These are phyloP conservation scores for Thelaira solivaga DNA, from an alignment of 2,888 invertebrate species.

Conservation along the genomic window DNA sequence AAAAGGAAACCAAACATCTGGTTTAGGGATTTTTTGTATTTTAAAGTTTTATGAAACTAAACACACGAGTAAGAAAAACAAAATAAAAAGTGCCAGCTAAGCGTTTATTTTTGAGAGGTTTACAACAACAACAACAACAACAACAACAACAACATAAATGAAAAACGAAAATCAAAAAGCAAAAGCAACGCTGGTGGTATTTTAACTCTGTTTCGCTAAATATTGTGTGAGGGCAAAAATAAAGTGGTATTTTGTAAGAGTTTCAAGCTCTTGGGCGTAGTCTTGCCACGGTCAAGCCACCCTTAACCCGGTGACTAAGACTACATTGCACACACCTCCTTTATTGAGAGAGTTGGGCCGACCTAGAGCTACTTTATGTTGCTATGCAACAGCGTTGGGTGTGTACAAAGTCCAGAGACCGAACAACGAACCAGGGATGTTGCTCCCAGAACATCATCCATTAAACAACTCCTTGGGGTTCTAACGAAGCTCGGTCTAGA, in stretches of 20 bases:
- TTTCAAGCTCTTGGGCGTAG: background rate
- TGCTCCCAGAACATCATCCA: too few relatives aligned
- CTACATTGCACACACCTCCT: too few relatives aligned
- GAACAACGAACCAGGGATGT: too few relatives aligned
- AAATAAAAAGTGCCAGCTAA: slow-evolving; percentile 58
- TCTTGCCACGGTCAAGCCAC: too few relatives aligned
- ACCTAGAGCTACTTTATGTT: too few relatives aligned
- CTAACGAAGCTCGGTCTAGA: too few relatives aligned
- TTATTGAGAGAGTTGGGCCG: too few relatives aligned
- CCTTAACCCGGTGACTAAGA: too few relatives aligned
- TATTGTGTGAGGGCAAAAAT: slow-evolving; percentile 22
- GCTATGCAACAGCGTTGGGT: too few relatives aligned
- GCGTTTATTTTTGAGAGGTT: slow-evolving; percentile 34
- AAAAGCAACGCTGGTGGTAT: slow-evolving; percentile 62
- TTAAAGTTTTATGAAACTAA: slow-evolving; percentile 36
- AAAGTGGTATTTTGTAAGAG: background rate
- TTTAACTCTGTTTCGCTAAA: slow-evolving; percentile 49
- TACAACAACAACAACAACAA: background rate
- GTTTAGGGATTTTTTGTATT: slow-evolving; percentile 23
- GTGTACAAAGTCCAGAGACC: too few relatives aligned
- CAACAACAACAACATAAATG: background rate
- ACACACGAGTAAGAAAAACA: background rate
- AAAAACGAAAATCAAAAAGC: too few relatives aligned
- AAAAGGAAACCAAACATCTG: slow-evolving; percentile 52
- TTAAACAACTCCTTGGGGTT: too few relatives aligned